Percentiles rank a stretch among this genome's conserved stretches.
These are phyloP conservation scores for Trisateles emortualis DNA, from an alignment of 2,888 invertebrate species.

Conservation along the genomic window DNA sequence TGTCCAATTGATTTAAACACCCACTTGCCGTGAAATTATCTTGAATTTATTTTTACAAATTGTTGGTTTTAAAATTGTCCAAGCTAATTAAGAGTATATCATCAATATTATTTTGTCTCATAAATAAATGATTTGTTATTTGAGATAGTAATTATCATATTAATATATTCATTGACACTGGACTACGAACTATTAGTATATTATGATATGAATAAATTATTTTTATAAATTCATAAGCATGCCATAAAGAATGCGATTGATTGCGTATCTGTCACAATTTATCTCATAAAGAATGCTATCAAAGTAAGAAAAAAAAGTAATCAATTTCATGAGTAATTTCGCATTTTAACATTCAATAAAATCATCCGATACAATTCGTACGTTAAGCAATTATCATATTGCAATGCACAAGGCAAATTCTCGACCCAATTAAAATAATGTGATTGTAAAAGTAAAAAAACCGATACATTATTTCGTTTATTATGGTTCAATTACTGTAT, in stretches of 20 bases:
- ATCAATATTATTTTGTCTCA: conserved; percentile 11
- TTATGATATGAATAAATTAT: conserved; percentile 9
- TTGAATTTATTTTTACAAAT: conserved; percentile 24
- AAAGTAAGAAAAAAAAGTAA: conserved; percentile 4
- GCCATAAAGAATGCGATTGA: conserved; percentile 7
- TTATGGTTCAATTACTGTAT: conserved; percentile 41
- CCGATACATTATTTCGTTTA: conserved; percentile 31
- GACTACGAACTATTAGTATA: not conserved
- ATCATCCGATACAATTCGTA: conserved; percentile 19
- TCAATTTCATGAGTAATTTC: not conserved
- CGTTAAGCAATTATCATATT: conserved; percentile 27
- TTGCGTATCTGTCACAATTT: conserved; percentile 6
- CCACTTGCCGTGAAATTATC: conserved; percentile 37
- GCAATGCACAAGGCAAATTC: conserved; percentile 17
- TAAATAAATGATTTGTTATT: conserved; percentile 22
- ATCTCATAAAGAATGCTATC: conserved; percentile 4
- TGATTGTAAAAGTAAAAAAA: conserved; percentile 36
- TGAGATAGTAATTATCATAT: conserved; percentile 5
- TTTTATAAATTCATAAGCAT: conserved; percentile 8
- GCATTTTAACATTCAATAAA: conserved; percentile 20
- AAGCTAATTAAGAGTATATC: conserved; percentile 15
- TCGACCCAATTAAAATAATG: conserved; percentile 42
- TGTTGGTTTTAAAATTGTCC: conserved; percentile 16
- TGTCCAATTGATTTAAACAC: conserved; percentile 59
- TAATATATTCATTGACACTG: conserved; percentile 5